phyloP scores from a whole-genome alignment of 2,888 invertebrate genomes.

The Agrochola circellaris region DNA sequence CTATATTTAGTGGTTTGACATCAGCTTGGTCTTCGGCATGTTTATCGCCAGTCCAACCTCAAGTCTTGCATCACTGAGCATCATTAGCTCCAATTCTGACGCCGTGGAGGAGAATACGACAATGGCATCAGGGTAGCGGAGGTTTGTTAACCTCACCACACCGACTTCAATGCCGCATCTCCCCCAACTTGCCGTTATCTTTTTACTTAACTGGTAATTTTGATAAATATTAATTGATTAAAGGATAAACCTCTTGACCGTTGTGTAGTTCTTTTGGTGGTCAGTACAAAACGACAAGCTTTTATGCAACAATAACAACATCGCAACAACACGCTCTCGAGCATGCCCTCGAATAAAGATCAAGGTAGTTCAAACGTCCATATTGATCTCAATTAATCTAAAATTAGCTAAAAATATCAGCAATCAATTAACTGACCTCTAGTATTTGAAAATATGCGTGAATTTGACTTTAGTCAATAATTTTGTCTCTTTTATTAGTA shows the following conservation, averaged over 20 bases:
- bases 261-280: neutral
- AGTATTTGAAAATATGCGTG: conserved; percentile 11
- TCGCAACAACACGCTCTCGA: neutral
- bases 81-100: neutral
- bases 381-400: conserved; percentile 39
- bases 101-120: neutral
- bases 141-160: neutral
- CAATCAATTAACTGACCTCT: conserved; percentile 32
- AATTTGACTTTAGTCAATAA: neutral
- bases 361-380: conserved; percentile 26
- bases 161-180: neutral
- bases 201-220: neutral
- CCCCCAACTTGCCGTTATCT: neutral
- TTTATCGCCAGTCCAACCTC: neutral
- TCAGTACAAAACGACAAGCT: neutral
- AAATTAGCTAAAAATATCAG: conserved; percentile 26
- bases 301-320: conserved; percentile 13
- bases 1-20: neutral
- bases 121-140: neutral
- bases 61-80: neutral
- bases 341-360: conserved; percentile 29
- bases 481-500: neutral
- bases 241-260: neutral
- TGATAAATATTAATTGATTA: neutral
- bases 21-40: neutral